phyloP scores from a whole-genome alignment of 37 sponge, comb jelly and placozoan species.

The Halichondria panicea region DNA sequence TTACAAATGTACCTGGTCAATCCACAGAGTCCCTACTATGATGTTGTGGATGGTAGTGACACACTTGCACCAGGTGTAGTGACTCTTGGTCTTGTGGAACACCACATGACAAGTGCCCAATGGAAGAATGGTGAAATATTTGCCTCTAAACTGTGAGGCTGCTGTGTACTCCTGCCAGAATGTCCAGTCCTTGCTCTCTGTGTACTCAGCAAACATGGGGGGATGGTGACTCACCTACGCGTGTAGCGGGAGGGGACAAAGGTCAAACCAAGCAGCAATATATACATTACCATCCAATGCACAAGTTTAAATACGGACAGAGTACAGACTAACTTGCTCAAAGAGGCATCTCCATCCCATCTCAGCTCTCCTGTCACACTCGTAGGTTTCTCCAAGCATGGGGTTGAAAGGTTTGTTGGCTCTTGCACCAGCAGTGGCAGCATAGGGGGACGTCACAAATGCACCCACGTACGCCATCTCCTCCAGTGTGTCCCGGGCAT shows the following conservation, averaged over 20 bases:
- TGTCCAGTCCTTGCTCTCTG: conserved; percentile 85
- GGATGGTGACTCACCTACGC: conserved; percentile 97
- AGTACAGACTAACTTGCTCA: conserved; percentile 72
- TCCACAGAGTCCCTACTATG: conserved; percentile 89
- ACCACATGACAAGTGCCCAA: conserved; percentile 75
- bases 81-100: conserved; percentile 74
- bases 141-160: conserved; percentile 92
- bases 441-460: conserved; percentile 74
- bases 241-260: neutral
- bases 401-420: conserved; percentile 93
- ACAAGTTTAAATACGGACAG: neutral
- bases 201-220: conserved; percentile 82
- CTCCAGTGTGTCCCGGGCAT: conserved; percentile 45
- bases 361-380: conserved; percentile 82
- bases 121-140: conserved; percentile 78
- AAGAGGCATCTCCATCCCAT: conserved; percentile 82
- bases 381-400: conserved; percentile 93
- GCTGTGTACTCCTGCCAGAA: conserved; percentile 90
- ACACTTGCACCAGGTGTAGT: conserved; percentile 86
- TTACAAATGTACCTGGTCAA: conserved; percentile 69
- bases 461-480: conserved; percentile 77
- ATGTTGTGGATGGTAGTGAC: conserved; percentile 87
- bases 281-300: neutral
- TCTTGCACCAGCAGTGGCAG: conserved; percentile 56
- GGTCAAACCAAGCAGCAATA: too few species aligned